phyloP scores from a whole-genome alignment of 2,888 invertebrate species.

The Hipparchia sbordonii region DNA sequence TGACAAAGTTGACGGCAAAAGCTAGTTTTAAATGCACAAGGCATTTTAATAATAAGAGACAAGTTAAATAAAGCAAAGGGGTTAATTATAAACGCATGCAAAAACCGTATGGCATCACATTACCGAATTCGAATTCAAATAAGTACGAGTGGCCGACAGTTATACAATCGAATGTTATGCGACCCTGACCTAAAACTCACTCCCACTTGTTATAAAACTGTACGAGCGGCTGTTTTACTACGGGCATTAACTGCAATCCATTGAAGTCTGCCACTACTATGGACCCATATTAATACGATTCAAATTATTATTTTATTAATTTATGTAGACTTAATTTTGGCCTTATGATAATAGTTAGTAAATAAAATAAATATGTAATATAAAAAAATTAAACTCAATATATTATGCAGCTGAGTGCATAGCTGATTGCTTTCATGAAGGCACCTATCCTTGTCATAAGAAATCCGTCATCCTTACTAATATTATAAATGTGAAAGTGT shows the following conservation, averaged over 20 bases:
- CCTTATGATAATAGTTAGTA: too few species aligned
- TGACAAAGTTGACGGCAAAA: too few species aligned
- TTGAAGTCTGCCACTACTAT: constrained; percentile 16
- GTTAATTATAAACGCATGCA: constrained; percentile 7
- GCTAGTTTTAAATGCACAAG: not conserved
- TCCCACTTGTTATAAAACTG: constrained; percentile 48
- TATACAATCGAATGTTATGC: constrained; percentile 68
- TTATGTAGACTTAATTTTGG: too few species aligned
- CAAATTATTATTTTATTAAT: too few species aligned
- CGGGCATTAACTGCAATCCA: not conserved
- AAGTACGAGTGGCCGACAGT: constrained; percentile 44
- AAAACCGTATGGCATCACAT: constrained; percentile 13
- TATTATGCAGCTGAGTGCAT: too few species aligned
- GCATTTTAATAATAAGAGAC: not conserved
- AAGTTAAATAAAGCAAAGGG: constrained; percentile 7
- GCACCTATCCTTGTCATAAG: too few species aligned
- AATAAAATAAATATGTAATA: too few species aligned
- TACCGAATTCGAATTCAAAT: constrained; percentile 21
- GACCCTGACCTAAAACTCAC: constrained; percentile 75
- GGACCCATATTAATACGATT: not conserved
- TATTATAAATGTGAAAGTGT: too few species aligned
- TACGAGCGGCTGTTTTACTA: constrained; percentile 15
- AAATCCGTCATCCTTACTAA: too few species aligned
- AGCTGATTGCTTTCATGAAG: too few species aligned
- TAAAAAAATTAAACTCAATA: too few species aligned